phyloP scores from a whole-genome alignment of 2,113 vertebrate genomes.

The Carassius gibelio region DNA sequence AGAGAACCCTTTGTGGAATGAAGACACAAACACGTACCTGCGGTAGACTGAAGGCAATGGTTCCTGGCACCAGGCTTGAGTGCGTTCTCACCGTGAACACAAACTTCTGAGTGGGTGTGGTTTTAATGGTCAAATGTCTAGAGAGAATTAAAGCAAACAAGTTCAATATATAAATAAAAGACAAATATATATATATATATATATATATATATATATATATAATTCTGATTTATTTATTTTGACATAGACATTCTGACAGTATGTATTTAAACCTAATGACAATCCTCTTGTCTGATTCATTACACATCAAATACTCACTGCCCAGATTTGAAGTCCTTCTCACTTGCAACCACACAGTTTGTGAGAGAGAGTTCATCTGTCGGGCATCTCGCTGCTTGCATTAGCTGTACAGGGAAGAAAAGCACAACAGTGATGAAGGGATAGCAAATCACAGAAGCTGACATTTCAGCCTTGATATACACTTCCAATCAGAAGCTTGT shows the following conservation, averaged over 20 bases:
- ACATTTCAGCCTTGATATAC: not conserved
- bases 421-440: not conserved
- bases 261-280: not conserved
- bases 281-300: not conserved
- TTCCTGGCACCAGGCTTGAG: slow-evolving; percentile 77
- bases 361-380: slow-evolving; percentile 92
- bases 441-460: not conserved
- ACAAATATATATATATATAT: too few species aligned
- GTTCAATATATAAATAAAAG: too few species aligned
- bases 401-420: slow-evolving; percentile 68
- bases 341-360: slow-evolving; percentile 91
- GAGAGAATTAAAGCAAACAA: not conserved
- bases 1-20: not conserved
- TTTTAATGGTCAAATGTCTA: slow-evolving; percentile 90
- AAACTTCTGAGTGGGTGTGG: slow-evolving; percentile 83
- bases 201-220: too few species aligned
- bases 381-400: slow-evolving; percentile 89
- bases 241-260: not conserved
- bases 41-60: slow-evolving; percentile 91
- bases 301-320: slow-evolving; percentile 79
- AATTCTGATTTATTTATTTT: not conserved
- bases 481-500: too few species aligned
- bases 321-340: slow-evolving; percentile 86
- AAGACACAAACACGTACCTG: slow-evolving; percentile 79
- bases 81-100: slow-evolving; percentile 88